Percentiles rank a stretch among this genome's conserved stretches.
phyloP scores from a whole-genome alignment of 2,888 invertebrate genomes.

The Carpatolechia fugitivella region DNA sequence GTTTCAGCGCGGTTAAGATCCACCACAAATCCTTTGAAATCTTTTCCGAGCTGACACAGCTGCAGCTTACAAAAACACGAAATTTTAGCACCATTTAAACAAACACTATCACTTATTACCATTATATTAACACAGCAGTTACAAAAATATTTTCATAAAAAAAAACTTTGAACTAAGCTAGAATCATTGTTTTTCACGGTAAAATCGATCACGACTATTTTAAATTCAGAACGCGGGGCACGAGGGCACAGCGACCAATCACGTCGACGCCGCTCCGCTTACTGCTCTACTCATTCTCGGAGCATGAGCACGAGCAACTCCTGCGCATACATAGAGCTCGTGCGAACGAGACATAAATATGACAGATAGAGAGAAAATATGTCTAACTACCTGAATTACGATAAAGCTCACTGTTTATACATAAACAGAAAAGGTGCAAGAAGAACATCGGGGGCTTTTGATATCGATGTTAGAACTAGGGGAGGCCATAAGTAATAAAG shows the following conservation, averaged over 20 bases:
- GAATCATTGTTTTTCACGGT: constrained; percentile 48
- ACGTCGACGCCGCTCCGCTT: constrained; percentile 68
- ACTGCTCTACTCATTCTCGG: constrained; percentile 56
- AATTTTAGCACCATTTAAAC: constrained; percentile 28
- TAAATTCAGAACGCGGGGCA: constrained; percentile 54
- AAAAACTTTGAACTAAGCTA: constrained; percentile 47
- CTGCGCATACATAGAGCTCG: constrained; percentile 60
- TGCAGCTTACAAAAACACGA: constrained; percentile 45
- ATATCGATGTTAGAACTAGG: not conserved
- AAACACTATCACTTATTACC: constrained; percentile 22
- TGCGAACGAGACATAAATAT: constrained; percentile 45
- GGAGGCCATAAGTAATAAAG: not conserved
- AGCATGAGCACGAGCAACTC: constrained; percentile 52
- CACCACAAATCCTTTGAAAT: constrained; percentile 45
- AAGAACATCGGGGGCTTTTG: constrained; percentile 32
- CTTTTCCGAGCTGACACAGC: constrained; percentile 45
- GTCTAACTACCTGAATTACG: constrained; percentile 51
- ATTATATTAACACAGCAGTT: constrained; percentile 17
- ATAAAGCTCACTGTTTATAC: constrained; percentile 58
- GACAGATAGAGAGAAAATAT: constrained; percentile 44
- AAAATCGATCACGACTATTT: constrained; percentile 61
- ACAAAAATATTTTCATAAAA: constrained; percentile 22
- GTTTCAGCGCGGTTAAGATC: constrained; percentile 35
- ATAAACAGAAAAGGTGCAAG: constrained; percentile 46
- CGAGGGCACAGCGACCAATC: constrained; percentile 55